Conservation (phyloP, 2,888 invertebrate genomes). For the Leptopterna dolabrata region DNA sequence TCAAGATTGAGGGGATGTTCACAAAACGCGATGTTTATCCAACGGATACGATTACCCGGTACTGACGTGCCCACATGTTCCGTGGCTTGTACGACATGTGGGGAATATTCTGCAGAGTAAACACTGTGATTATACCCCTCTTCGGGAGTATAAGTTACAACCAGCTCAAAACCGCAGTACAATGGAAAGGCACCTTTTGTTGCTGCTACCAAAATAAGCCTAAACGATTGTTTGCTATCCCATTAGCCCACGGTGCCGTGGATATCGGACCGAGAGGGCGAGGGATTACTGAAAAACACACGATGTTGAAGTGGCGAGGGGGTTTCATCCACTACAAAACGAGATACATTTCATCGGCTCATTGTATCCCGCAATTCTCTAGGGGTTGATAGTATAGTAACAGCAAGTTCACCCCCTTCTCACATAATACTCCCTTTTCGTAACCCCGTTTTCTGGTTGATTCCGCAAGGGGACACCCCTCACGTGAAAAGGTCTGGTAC, state of each 20-base stretch:
- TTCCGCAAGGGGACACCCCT: constrained; percentile 22
- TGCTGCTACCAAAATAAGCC: constrained; percentile 31
- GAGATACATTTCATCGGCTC: constrained; percentile 49
- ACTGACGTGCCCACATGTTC: constrained; percentile 3
- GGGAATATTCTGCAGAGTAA: constrained; percentile 1
- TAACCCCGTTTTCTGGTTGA: constrained; percentile 28
- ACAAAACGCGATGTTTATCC: constrained; percentile 22
- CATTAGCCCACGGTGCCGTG: constrained; percentile 9
- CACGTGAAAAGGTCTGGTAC: constrained; percentile 33
- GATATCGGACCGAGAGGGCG: neutral
- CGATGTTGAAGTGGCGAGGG: neutral
- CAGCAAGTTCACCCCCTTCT: constrained; percentile 18
- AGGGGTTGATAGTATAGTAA: constrained; percentile 25
- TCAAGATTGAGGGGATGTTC: neutral
- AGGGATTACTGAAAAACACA: constrained; percentile 28
- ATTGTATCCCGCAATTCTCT: constrained; percentile 29
- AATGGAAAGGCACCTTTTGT: constrained; percentile 20
- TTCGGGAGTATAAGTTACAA: constrained; percentile 17
- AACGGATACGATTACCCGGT: neutral
- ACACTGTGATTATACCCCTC: neutral
- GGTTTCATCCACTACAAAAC: constrained; percentile 21
- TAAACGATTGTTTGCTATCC: constrained; percentile 42
- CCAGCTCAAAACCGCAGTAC: constrained; percentile 27
- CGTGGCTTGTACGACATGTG: constrained; percentile 13
- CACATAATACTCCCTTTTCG: neutral